Evolutionary conservation across 1,140 invertebrate genomes (phyloP).

Genomic region (Musca vetustissima): DNA sequence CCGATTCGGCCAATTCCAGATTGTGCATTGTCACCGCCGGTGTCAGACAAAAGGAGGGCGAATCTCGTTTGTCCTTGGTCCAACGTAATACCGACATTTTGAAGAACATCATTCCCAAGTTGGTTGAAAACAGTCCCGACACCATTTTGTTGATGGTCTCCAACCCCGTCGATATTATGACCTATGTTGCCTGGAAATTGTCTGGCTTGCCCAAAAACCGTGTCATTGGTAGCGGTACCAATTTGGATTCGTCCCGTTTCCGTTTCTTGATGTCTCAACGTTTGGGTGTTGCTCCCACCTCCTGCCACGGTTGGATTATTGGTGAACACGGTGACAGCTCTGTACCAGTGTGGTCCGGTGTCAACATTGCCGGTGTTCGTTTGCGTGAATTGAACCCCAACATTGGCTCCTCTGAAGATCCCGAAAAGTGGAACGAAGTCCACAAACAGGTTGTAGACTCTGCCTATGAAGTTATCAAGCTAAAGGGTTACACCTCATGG

Average conservation of each 20-base stretch:
- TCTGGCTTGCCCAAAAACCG: slow-evolving; percentile 83
- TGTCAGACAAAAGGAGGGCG: slow-evolving; percentile 83
- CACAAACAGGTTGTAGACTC: slow-evolving; percentile 80
- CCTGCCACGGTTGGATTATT: slow-evolving; percentile 87
- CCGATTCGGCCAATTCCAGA: slow-evolving; percentile 74
- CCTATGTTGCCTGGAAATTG: slow-evolving; percentile 91
- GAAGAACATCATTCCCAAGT: slow-evolving; percentile 78
- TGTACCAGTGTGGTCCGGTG: slow-evolving; percentile 90
- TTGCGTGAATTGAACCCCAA: slow-evolving; percentile 75
- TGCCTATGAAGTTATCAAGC: slow-evolving; percentile 85
- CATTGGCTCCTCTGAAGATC: slow-evolving; percentile 71
- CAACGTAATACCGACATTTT: slow-evolving; percentile 89
- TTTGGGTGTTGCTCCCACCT: slow-evolving; percentile 76
- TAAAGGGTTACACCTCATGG: slow-evolving; percentile 90
- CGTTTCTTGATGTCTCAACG: slow-evolving; percentile 84
- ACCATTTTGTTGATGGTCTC: slow-evolving; percentile 86
- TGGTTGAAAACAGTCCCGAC: slow-evolving; percentile 84
- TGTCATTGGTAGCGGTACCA: slow-evolving; percentile 89
- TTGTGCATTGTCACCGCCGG: slow-evolving; percentile 88
- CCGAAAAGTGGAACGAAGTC: slow-evolving; percentile 76
- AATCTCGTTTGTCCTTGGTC: slow-evolving; percentile 78
- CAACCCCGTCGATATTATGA: slow-evolving; percentile 89
- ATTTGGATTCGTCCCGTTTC: slow-evolving; percentile 87
- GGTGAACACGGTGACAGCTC: slow-evolving; percentile 83
- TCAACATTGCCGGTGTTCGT: slow-evolving; percentile 86